These are phyloP conservation scores for Spinibarbus caldwelli DNA, from an alignment of 2,797 vertebrate species.

Conservation along the genomic window DNA sequence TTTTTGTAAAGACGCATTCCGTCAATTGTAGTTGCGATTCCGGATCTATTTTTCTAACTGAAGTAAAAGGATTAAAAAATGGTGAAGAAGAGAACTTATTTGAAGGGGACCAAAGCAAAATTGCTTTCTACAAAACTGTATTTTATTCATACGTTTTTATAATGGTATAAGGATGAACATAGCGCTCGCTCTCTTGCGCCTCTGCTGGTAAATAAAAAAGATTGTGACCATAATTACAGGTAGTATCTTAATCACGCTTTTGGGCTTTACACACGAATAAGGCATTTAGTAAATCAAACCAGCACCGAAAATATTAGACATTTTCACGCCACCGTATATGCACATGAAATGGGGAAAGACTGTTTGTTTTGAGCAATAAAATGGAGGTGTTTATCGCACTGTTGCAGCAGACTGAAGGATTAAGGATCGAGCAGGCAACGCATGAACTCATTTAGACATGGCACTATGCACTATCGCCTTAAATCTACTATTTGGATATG, in stretches of 20 bases:
- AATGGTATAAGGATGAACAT: slow-evolving; percentile 74
- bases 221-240: not conserved
- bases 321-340: slow-evolving; percentile 38
- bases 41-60: slow-evolving; percentile 84
- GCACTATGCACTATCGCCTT: slow-evolving; percentile 74
- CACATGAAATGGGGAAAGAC: slow-evolving; percentile 29
- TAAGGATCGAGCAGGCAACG: slow-evolving; percentile 32
- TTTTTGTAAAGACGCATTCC: slow-evolving; percentile 82
- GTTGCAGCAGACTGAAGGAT: slow-evolving; percentile 53
- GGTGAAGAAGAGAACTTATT: slow-evolving; percentile 70
- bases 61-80: slow-evolving; percentile 65
- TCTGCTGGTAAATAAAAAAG: slow-evolving; percentile 16
- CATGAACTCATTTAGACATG: slow-evolving; percentile 53
- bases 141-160: slow-evolving; percentile 77
- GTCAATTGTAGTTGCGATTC: slow-evolving; percentile 66
- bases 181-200: slow-evolving; percentile 47
- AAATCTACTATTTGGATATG: slow-evolving; percentile 61
- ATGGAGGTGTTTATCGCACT: slow-evolving; percentile 60
- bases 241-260: slow-evolving; percentile 35
- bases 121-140: slow-evolving; percentile 72
- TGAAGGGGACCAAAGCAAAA: slow-evolving; percentile 80
- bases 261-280: slow-evolving; percentile 59
- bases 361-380: slow-evolving; percentile 72
- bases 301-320: slow-evolving; percentile 53
- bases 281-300: slow-evolving; percentile 47